Percentiles rank a stretch among this genome's conserved stretches.
These are phyloP conservation scores for Drosophila nr. perissopoda DNA, from an alignment of 2,888 invertebrate species.

Conservation along the genomic window DNA sequence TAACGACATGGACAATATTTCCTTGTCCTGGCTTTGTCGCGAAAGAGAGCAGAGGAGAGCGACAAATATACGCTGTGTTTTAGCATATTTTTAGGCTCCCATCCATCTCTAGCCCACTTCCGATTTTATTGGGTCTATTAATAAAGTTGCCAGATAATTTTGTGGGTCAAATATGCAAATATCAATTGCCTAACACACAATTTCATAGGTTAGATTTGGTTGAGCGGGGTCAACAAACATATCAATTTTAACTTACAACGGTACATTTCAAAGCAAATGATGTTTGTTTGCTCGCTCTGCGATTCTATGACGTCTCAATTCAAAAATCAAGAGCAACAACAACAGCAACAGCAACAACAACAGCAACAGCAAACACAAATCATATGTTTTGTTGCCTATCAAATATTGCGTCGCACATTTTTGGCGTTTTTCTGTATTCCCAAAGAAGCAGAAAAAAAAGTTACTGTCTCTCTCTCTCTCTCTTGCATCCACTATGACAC, in stretches of 20 bases:
- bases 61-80: conserved; percentile 16
- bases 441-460: conserved; percentile 5
- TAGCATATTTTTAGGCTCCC: conserved; percentile 61
- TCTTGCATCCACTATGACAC: background rate
- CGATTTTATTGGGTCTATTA: conserved; percentile 45
- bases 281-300: conserved; percentile 49
- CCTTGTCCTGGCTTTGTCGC: conserved; percentile 35
- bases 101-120: background rate
- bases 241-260: conserved; percentile 48
- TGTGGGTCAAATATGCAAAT: background rate
- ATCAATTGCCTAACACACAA: conserved; percentile 15
- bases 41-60: background rate
- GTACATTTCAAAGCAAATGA: conserved; percentile 42
- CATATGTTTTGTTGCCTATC: conserved; percentile 69
- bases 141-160: conserved; percentile 43
- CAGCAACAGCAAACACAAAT: conserved; percentile 45
- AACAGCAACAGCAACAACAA: conserved; percentile 25
- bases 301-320: conserved; percentile 48
- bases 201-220: conserved; percentile 10
- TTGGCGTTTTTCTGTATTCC: conserved; percentile 53
- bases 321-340: conserved; percentile 20
- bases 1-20: conserved; percentile 2
- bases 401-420: conserved; percentile 71
- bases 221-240: conserved; percentile 38
- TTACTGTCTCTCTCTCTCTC: conserved; percentile 3